Conservation (phyloP, 2,888 invertebrate genomes). For the Buathra laborator region DNA sequence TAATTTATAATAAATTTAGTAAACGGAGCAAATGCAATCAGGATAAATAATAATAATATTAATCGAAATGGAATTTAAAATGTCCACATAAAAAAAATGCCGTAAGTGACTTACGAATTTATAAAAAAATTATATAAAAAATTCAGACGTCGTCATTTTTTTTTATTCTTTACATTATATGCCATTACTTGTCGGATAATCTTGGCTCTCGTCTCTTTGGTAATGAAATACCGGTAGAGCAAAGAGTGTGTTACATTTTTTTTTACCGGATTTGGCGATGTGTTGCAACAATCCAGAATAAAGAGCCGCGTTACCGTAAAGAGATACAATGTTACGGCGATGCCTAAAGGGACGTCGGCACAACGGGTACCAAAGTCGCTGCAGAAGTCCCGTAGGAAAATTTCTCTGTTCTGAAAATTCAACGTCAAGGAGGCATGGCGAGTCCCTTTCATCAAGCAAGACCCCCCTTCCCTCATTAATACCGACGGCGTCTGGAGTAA, state of each 20-base stretch:
- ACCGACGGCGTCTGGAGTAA: constrained; percentile 68
- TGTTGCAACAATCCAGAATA: not conserved
- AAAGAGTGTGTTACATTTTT: not conserved
- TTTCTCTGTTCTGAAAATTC: constrained; percentile 52
- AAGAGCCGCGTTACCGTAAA: not conserved
- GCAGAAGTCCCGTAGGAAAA: constrained; percentile 30
- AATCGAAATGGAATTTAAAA: no score
- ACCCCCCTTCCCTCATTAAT: constrained; percentile 69
- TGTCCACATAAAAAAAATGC: no score
- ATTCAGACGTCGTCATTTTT: no score
- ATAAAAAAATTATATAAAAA: no score
- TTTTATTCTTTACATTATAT: no score
- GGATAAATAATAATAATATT: no score
- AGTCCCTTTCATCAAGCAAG: constrained; percentile 69
- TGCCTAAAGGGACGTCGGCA: not conserved
- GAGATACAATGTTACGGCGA: not conserved
- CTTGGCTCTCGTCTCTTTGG: no score
- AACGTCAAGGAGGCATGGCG: constrained; percentile 55
- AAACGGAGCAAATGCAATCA: no score
- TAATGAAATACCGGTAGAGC: no score
- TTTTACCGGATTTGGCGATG: not conserved
- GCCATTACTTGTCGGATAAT: no score
- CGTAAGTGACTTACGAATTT: no score
- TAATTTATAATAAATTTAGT: no score
- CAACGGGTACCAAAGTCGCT: not conserved